Evolutionary conservation across 1,140 invertebrate species (phyloP), one percentile per base, ranked within the genome.

Genomic region (Teleopsis dalmanni): DNA sequence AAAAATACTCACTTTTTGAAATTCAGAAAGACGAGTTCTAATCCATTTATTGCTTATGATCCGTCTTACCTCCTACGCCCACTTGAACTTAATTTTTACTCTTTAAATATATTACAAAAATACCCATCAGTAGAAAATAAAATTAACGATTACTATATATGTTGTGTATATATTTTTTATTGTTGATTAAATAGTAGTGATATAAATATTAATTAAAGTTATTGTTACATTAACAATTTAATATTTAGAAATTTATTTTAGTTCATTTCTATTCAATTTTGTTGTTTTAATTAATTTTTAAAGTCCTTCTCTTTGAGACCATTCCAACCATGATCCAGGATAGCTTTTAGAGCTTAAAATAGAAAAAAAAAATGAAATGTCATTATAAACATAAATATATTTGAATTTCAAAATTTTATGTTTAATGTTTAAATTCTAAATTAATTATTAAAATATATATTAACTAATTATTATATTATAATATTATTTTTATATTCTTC

Each of bases 271-370:
- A n/a, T n/a, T n/a, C n/a, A n/a, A n/a, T n/a, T n/a, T n/a, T n/a
- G n/a, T n/a, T n/a, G n/a, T n/a, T n/a, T n/a, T n/a, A n/a, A n/a
- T n/a, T n/a, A n/a, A n/a, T n/a, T 38, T 23, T 31, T 43, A 13
- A 4, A 44, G 13, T 10, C 48, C 48, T 38, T 73, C 61, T 52
- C 55, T 74, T 27, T 68, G 65, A 31, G 73, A 72, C 76, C 91
- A 73, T 78, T 89, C 57, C 80, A 84, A 71, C 87, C 92, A 77
- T 84, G 91, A 79, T 85, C 93, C 76, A 82, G 88, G 57, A 89
- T 95, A 71, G 81, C 89, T 75, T 82, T 87, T 68, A 83, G 75
- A 75, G 84, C 92, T 95, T 72, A 51, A 83, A 80, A 21, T 13
- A 19, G 27, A 27, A 16, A 7, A 55, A 62, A 61, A 66, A 23